Conservation (phyloP, 1,140 invertebrate genomes). For the Cotesia glomerata region DNA sequence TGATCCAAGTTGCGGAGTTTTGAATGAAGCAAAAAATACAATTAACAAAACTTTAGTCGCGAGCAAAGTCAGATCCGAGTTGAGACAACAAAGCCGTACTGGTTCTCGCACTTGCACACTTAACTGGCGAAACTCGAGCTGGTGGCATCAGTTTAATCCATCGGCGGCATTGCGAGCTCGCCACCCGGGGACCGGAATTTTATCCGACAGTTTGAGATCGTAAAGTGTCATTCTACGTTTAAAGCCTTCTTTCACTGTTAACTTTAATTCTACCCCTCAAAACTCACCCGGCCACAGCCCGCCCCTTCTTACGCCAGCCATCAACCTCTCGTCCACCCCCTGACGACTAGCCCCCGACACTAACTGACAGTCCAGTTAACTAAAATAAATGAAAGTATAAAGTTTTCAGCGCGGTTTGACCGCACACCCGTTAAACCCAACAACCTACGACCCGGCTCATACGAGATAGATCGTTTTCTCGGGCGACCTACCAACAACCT, state of each 20-base stretch:
- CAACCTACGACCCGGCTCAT: not conserved
- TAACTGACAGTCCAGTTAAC: conserved; percentile 43
- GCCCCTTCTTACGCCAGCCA: too few relatives aligned
- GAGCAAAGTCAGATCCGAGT: too few relatives aligned
- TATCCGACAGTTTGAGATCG: conserved; percentile 37
- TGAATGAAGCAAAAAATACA: too few relatives aligned
- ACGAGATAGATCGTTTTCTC: conserved; percentile 22
- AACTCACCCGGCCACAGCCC: too few relatives aligned
- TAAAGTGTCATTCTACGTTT: conserved; percentile 41
- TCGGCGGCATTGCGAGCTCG: conserved; percentile 14
- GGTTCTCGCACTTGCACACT: not conserved
- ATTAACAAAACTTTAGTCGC: too few relatives aligned
- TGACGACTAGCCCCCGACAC: too few relatives aligned
- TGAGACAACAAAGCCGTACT: too few relatives aligned
- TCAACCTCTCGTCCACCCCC: too few relatives aligned
- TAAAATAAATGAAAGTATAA: conserved; percentile 54
- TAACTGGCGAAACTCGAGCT: not conserved
- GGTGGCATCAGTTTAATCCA: conserved; percentile 10
- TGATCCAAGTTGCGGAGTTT: too few relatives aligned
- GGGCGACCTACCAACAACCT: conserved; percentile 24
- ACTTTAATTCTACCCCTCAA: too few relatives aligned
- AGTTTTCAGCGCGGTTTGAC: conserved; percentile 50
- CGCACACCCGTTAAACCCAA: conserved; percentile 30
- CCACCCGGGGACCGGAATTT: not conserved
- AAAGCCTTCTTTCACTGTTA: conserved; percentile 3